phyloP scores from a whole-genome alignment of 2,797 vertebrate genomes.

The Pseudochromis fuscus region DNA sequence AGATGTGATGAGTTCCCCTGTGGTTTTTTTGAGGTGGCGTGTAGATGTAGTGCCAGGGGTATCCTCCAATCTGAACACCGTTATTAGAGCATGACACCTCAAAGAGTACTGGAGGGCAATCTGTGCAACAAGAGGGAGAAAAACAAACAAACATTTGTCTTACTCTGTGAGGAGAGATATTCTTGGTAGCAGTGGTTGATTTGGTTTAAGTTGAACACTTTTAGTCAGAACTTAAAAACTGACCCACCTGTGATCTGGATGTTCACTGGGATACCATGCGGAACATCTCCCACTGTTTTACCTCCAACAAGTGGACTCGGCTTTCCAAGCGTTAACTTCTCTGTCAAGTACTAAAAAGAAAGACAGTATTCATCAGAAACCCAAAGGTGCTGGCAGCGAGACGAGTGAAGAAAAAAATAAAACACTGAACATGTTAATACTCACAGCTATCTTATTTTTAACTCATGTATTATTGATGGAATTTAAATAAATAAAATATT shows the following conservation, averaged over 20 bases:
- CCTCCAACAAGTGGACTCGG: conserved; percentile 88
- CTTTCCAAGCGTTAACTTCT: conserved; percentile 87
- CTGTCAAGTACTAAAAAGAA: conserved; percentile 88
- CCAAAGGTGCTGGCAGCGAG: neutral
- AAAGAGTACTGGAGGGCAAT: conserved; percentile 90
- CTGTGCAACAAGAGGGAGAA: conserved; percentile 80
- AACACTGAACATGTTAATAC: neutral
- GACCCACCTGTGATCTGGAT: conserved; percentile 92
- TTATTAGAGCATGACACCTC: conserved; percentile 92
- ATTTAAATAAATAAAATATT: conserved; percentile 3
- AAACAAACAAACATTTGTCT: neutral
- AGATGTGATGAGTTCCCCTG: conserved; percentile 93
- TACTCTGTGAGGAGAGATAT: neutral
- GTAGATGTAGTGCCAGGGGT: conserved; percentile 97
- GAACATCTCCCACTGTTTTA: conserved; percentile 89
- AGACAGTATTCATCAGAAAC: neutral
- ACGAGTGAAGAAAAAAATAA: conserved; percentile 1
- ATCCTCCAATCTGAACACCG: conserved; percentile 94
- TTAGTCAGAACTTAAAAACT: neutral
- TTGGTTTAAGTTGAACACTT: neutral
- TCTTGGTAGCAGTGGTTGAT: neutral
- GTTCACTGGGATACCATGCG: conserved; percentile 95
- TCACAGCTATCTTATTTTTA: neutral
- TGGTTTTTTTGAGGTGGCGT: conserved; percentile 93
- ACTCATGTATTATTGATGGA: neutral